Conservation (phyloP, 2,888 invertebrate genomes). For the Drosophila mayaguana region DNA sequence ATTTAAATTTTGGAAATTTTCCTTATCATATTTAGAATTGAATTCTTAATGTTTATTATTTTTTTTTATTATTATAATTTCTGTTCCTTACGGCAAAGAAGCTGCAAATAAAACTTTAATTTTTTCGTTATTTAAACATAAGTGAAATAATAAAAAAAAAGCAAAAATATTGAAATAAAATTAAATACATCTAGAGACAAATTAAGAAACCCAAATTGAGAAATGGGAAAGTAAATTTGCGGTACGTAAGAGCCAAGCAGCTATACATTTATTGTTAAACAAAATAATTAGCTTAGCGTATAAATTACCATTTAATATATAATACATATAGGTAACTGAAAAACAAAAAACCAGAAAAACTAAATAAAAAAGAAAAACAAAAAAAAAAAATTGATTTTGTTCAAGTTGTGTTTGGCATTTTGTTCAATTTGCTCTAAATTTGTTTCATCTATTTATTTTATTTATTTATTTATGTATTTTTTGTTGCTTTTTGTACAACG, state of each 20-base stretch:
- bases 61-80: conserved; percentile 50
- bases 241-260: conserved; percentile 58
- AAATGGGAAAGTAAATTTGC: conserved; percentile 23
- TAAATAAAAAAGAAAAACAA: conserved; percentile 55
- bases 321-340: conserved; percentile 66
- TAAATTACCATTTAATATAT: conserved; percentile 72
- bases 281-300: conserved; percentile 74
- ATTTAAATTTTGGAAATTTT: conserved; percentile 42
- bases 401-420: conserved; percentile 64
- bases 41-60: conserved; percentile 52
- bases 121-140: conserved; percentile 54
- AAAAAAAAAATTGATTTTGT: conserved; percentile 63
- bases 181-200: conserved; percentile 17
- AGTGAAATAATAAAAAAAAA: conserved; percentile 36
- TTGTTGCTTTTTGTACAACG: conserved; percentile 60
- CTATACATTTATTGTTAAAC: conserved; percentile 78
- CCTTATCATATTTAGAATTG: conserved; percentile 69
- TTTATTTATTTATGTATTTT: conserved; percentile 1
- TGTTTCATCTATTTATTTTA: conserved; percentile 8
- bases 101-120: conserved; percentile 51
- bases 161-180: conserved; percentile 39
- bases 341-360: conserved; percentile 39
- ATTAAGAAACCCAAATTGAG: conserved; percentile 18
- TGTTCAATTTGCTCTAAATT: conserved; percentile 1
- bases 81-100: conserved; percentile 76